phyloP scores from a whole-genome alignment of 2,797 vertebrate genomes.

The Anguilla marmorata region DNA sequence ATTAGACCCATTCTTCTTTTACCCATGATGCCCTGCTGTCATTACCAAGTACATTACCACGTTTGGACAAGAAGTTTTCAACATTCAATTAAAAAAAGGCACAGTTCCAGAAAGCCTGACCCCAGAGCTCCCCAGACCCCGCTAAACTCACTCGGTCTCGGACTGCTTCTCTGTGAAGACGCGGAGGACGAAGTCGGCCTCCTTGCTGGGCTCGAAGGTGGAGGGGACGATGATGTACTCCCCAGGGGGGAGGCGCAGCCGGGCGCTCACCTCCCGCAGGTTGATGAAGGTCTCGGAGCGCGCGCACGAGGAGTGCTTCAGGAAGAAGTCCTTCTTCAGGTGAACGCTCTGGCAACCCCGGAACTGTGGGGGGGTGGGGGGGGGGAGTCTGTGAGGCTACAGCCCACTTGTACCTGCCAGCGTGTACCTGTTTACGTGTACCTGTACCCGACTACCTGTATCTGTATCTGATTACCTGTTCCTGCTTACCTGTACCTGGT shows the following conservation, averaged over 20 bases:
- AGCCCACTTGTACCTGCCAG: background rate
- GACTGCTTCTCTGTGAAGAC: constrained; percentile 90
- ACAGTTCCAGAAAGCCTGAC: background rate
- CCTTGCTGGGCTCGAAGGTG: constrained; percentile 84
- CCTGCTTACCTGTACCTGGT: background rate
- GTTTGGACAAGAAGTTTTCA: background rate
- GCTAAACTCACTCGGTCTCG: constrained; percentile 70
- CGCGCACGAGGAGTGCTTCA: constrained; percentile 78
- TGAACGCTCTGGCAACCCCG: constrained; percentile 75
- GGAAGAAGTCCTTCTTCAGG: constrained; percentile 92
- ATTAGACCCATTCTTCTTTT: background rate
- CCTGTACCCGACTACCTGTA: background rate
- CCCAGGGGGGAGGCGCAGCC: constrained; percentile 83
- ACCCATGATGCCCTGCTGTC: background rate
- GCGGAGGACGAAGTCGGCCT: constrained; percentile 85
- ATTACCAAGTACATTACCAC: background rate
- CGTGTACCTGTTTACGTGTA: background rate
- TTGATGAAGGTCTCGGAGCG: constrained; percentile 89
- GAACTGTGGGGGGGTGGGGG: constrained; percentile 57
- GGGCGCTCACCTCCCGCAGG: constrained; percentile 83
- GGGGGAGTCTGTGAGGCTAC: background rate
- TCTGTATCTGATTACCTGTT: constrained; percentile 5
- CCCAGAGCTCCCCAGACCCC: background rate
- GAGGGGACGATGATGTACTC: constrained; percentile 89
- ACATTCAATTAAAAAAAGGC: background rate